phyloP scores from a whole-genome alignment of 2,113 vertebrate species.

The Gila orcuttii region DNA sequence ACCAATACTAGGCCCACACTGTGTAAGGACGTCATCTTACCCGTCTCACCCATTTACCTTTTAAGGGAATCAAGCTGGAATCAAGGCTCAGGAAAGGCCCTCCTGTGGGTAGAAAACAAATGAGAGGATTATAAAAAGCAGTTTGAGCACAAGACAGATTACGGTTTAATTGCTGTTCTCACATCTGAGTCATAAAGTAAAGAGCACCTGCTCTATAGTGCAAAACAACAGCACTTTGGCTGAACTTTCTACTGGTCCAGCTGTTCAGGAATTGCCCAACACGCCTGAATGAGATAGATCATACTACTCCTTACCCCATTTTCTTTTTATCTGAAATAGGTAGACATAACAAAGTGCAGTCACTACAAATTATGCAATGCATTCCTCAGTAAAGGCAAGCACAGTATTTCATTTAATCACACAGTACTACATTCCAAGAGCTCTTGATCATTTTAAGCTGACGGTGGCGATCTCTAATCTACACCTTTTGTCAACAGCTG shows the following conservation, averaged over 20 bases:
- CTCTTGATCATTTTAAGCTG: conserved; percentile 19
- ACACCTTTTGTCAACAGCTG: conserved; percentile 51
- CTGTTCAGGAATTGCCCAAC: neutral
- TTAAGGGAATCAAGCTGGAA: conserved; percentile 50
- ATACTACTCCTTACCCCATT: too few species aligned
- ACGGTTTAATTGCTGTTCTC: neutral
- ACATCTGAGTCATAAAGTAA: neutral
- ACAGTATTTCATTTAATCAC: conserved; percentile 14
- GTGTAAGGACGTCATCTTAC: conserved; percentile 57
- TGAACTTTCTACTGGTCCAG: neutral
- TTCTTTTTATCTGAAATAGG: neutral
- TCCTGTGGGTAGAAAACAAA: conserved; percentile 55
- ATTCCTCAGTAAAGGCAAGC: neutral
- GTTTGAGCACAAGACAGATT: neutral
- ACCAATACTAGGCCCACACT: conserved; percentile 87
- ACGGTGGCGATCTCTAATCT: conserved; percentile 26
- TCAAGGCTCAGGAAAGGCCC: conserved; percentile 60
- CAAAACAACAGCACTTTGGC: conserved; percentile 3
- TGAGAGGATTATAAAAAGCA: conserved; percentile 29
- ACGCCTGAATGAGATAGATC: neutral
- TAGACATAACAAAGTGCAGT: neutral
- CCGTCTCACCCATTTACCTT: conserved; percentile 41
- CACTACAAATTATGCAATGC: neutral
- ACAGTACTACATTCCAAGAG: neutral
- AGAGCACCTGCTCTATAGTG: neutral